Evolutionary conservation across 2,888 invertebrate species (phyloP).

Genomic region (Drosophila melanosoma): DNA sequence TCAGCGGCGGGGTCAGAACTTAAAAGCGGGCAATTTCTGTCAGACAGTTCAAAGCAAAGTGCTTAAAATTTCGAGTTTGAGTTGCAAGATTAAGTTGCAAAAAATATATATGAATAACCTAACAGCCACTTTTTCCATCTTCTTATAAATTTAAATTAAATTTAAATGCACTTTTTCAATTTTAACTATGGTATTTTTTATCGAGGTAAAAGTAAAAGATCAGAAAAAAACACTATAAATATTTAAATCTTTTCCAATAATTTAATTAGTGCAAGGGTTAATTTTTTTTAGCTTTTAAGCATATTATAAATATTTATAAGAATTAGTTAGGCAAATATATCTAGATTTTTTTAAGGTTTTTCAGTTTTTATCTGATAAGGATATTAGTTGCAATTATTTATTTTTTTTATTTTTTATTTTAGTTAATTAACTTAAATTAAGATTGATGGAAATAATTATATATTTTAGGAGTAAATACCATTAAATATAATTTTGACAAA

Average conservation of each 20-base stretch:
- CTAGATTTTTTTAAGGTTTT: neutral
- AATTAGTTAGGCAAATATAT: neutral
- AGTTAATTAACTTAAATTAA: conserved; percentile 27
- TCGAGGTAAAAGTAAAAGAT: neutral
- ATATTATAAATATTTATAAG: neutral
- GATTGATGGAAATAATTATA: conserved; percentile 11
- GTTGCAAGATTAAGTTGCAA: neutral
- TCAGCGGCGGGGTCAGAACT: conserved; percentile 38
- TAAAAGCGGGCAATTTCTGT: conserved; percentile 34
- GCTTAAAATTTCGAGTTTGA: neutral
- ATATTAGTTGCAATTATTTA: neutral
- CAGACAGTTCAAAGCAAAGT: conserved; percentile 37
- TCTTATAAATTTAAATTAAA: neutral
- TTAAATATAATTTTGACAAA: conserved; percentile 7
- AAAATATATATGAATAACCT: conserved; percentile 3
- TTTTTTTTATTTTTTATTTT: too few species aligned
- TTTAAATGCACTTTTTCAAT: neutral
- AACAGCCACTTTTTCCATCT: neutral
- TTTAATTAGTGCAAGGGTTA: neutral
- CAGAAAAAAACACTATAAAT: neutral
- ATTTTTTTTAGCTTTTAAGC: neutral
- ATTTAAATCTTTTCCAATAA: neutral
- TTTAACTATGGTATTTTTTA: neutral
- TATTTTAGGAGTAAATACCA: neutral
- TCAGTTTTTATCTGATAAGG: neutral